A percentile compares a stretch with the other conserved stretches of the same genome.
Conservation (phyloP, 1,140 invertebrate genomes). For the Drosophila kohkoa region DNA sequence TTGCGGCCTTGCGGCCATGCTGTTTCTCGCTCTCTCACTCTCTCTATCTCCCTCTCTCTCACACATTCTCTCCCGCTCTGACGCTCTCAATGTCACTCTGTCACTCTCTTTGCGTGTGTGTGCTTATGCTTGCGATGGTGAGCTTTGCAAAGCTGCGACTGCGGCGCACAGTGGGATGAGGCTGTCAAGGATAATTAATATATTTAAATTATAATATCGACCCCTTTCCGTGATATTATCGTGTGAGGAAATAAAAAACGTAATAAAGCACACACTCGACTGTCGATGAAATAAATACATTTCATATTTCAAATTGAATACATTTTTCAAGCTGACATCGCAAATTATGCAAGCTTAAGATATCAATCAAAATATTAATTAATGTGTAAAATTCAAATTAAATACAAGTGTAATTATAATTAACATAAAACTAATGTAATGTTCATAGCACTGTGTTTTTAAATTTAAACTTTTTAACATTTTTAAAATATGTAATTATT, state of each 20-base stretch:
- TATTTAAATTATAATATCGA: constrained; percentile 1
- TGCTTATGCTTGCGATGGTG: constrained; percentile 31
- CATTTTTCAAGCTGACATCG: too few species aligned
- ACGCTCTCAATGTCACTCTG: constrained; percentile 27
- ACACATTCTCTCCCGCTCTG: constrained; percentile 7
- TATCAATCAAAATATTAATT: too few species aligned
- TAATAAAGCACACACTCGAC: neutral
- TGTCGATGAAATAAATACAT: too few species aligned
- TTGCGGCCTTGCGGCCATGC: constrained; percentile 50
- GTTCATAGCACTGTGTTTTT: too few species aligned
- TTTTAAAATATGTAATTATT: too few species aligned
- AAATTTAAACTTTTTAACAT: too few species aligned
- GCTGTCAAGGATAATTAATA: neutral
- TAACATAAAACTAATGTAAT: too few species aligned
- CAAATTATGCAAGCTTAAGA: too few species aligned
- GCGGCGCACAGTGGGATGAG: constrained; percentile 20
- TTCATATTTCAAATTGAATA: too few species aligned
- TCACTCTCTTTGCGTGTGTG: constrained; percentile 13
- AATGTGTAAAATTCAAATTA: too few species aligned
- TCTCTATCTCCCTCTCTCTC: constrained; percentile 2
- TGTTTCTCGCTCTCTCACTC: constrained; percentile 23
- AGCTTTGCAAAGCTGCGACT: constrained; percentile 49
- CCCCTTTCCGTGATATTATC: neutral
- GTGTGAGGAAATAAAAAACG: neutral
- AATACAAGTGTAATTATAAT: neutral